Evolutionary conservation across 2,113 vertebrate species (phyloP).

Genomic region (Cryptotis parvus): DNA sequence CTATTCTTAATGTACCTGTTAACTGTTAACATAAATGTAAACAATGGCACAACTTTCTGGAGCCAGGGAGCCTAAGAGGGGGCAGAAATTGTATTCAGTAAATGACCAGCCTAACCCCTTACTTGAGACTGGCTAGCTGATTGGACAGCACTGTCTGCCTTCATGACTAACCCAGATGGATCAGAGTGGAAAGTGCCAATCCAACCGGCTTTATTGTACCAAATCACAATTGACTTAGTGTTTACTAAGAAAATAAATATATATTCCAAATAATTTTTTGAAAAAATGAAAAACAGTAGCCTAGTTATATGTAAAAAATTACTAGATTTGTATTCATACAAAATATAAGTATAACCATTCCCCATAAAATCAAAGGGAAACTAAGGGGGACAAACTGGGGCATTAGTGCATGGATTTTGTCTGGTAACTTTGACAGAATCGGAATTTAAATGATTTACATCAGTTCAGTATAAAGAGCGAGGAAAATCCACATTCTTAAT

Average conservation of each 20-base stretch:
- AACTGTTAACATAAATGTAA: too few species aligned
- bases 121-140: too few species aligned
- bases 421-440: neutral
- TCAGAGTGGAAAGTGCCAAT: too few species aligned
- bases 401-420: neutral
- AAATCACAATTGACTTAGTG: neutral
- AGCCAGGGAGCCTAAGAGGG: too few species aligned
- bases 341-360: neutral
- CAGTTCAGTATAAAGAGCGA: conserved; percentile 13
- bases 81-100: too few species aligned
- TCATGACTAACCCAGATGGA: too few species aligned
- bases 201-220: too few species aligned
- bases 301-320: neutral
- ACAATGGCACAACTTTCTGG: too few species aligned
- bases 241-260: conserved; percentile 29
- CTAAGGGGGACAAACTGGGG: neutral
- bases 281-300: conserved; percentile 42
- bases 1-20: too few species aligned
- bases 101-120: too few species aligned
- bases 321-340: neutral
- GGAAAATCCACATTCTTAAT: conserved; percentile 8
- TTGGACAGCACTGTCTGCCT: too few species aligned
- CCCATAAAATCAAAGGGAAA: conserved; percentile 4
- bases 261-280: conserved; percentile 30
- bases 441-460: neutral